Evolutionary conservation across 2,888 invertebrate genomes (phyloP), one percentile per base, ranked within the genome.

Genomic region (Melinaea marsaeus): DNA sequence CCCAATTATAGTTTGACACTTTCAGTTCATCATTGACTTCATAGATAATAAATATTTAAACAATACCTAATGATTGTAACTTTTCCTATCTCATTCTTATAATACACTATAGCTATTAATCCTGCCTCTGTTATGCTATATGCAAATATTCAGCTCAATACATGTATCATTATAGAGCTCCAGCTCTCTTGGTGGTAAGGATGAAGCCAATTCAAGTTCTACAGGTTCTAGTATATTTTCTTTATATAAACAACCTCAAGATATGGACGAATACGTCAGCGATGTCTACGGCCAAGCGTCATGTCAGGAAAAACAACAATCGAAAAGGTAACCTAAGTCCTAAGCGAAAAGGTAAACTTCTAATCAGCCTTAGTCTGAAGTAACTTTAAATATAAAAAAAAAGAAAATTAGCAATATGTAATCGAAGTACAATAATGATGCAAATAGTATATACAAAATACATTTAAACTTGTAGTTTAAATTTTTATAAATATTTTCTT

Each of bases 191-290:
- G 77, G 77, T 37, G 79, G 76, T n/a, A 80, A 77, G 61, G 68
- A 65, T 9, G 72, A 73, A 57, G 78, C 78, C 11, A 75, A 69
- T 56, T 70, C 61, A 48, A 78, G 75, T 46, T 75, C 74, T 48
- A 71, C 76, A 34, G 82, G 80, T 9, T 74, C 74, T 2, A 88
- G 89, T 62, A 67, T 88, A 4, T 83, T 77, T 61, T 88, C 88
- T 0, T 70, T 88, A 13, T 90, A 81, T 70, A 86, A 88, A 66
- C 84, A 80, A 59, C 80, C 83, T 0, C 82, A 80, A 51, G 76
- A 71, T 6, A 79, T 77, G 4, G 79, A 75, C 37, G 86, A 83
- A 48, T 79, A 76, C 66, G 70, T 67, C 33, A 86, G 85, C 66
- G 78, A 72, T 48, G 66, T 67, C 4, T 76, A 75, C 55, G 78